Evolutionary conservation across 2,797 vertebrate genomes (phyloP).

Genomic region (Acanthurus tractus): DNA sequence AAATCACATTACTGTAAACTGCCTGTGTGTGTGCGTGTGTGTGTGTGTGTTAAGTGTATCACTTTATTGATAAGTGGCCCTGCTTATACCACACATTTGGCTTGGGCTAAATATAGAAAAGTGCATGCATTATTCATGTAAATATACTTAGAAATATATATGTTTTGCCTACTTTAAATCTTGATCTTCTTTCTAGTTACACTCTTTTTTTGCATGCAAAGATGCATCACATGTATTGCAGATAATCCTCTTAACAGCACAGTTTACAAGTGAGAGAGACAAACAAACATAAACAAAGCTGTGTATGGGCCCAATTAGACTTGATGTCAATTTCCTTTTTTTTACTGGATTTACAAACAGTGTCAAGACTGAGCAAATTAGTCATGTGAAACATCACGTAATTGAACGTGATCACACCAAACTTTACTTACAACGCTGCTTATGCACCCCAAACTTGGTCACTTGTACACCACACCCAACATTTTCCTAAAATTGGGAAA

Average conservation of each 20-base stretch:
- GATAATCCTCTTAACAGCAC: background rate
- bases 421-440: background rate
- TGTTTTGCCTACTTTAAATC: too few relatives aligned
- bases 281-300: constrained; percentile 18
- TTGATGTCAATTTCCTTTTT: constrained; percentile 21
- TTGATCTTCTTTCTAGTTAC: background rate
- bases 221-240: background rate
- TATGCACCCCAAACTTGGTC: background rate
- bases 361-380: constrained; percentile 25
- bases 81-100: too few relatives aligned
- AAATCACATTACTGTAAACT: constrained; percentile 27
- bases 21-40: constrained; percentile 4
- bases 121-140: too few relatives aligned
- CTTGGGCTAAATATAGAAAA: too few relatives aligned
- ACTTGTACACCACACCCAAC: background rate
- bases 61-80: too few relatives aligned
- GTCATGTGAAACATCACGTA: background rate
- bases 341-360: constrained; percentile 6
- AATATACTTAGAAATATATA: too few relatives aligned
- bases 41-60: background rate
- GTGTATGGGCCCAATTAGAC: constrained; percentile 25
- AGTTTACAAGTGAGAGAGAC: background rate
- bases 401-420: background rate
- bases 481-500: background rate
- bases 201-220: constrained; percentile 8